Evolutionary conservation across 2,888 invertebrate species (phyloP), one percentile per base, ranked within the genome.

Genomic region (Pachydiplax longipennis): DNA sequence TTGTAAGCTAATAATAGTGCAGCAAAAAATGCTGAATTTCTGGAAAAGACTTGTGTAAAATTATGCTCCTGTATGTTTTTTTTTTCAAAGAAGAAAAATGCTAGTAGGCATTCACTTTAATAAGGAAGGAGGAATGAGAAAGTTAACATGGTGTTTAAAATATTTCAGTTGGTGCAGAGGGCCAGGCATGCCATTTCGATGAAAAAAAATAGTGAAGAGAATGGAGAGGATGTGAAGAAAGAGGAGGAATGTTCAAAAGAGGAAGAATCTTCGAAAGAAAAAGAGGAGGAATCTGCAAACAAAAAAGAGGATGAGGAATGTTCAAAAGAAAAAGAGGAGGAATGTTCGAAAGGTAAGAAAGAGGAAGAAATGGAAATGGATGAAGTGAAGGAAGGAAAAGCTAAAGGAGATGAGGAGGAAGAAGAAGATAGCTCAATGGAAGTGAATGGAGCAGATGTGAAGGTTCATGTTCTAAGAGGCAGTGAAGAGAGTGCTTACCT

Each of bases 121-220:
- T n/a, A n/a, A n/a, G n/a, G n/a, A n/a, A n/a, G n/a, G n/a, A n/a
- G n/a, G n/a, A n/a, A n/a, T n/a, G n/a, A n/a, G n/a, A n/a, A n/a
- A n/a, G n/a, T n/a, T n/a, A n/a, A n/a, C n/a, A n/a, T n/a, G n/a
- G n/a, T 44, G 4, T 44, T 44, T 44, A 10, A 44, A 44, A 44
- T 22, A 22, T 40, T 87, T 87, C 61, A 87, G 87, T 65, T 87
- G n/a, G 4, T 87, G 22, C 61, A 87, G 87, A 87, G 87, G 61
- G 87, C 87, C 12, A 87, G 37, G n/a, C 12, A 25, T 37, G 87
- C 61, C 0, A 12, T 15, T 10, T 2, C 8, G 2, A 12, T n/a
- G 13, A 61, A 22, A 5, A 6, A 13, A 3, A 0, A 3, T 6
- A 10, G n/a, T 12, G 40, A 10, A n/a, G 22, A 18, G 22, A 18